Conservation (phyloP, 2,888 invertebrate species). For the Ormyrus thymus region DNA sequence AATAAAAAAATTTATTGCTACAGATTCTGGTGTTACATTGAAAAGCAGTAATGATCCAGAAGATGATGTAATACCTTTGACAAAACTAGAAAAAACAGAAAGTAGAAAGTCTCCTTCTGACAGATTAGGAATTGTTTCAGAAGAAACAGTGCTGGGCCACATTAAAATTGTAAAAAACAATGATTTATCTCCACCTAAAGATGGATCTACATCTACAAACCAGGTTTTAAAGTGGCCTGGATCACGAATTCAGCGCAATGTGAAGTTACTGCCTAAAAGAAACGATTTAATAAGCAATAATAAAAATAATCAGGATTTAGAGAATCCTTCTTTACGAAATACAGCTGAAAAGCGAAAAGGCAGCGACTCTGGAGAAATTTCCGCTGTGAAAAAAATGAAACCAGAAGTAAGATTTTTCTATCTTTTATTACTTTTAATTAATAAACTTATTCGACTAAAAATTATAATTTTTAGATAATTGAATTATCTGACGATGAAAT, state of each 20-base stretch:
- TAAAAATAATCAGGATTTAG: slow-evolving; percentile 14
- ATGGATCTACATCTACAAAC: slow-evolving; percentile 22
- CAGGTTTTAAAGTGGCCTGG: slow-evolving; percentile 65
- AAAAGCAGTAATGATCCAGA: slow-evolving; percentile 27
- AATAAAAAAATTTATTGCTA: background rate
- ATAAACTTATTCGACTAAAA: background rate
- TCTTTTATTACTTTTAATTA: background rate
- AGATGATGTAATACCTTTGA: slow-evolving; percentile 36
- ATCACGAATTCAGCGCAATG: slow-evolving; percentile 70
- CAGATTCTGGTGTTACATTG: slow-evolving; percentile 25
- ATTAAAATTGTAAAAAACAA: slow-evolving; percentile 64
- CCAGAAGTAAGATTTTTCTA: slow-evolving; percentile 56
- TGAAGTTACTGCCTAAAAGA: slow-evolving; percentile 70
- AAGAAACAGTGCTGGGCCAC: slow-evolving; percentile 66
- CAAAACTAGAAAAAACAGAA: slow-evolving; percentile 31
- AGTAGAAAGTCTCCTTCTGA: slow-evolving; percentile 47
- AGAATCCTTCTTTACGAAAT: slow-evolving; percentile 13
- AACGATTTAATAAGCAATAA: slow-evolving; percentile 58
- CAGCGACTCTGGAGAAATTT: slow-evolving; percentile 1
- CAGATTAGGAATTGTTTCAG: slow-evolving; percentile 68
- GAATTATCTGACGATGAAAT: slow-evolving; percentile 72
- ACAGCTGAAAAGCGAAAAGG: slow-evolving; percentile 41
- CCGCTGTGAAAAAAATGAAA: slow-evolving; percentile 51
- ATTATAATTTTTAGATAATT: slow-evolving; percentile 63
- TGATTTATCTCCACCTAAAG: background rate